Base-by-base conservation (phyloP, 2,888 invertebrate genomes). In the Bombylius major region DNA sequence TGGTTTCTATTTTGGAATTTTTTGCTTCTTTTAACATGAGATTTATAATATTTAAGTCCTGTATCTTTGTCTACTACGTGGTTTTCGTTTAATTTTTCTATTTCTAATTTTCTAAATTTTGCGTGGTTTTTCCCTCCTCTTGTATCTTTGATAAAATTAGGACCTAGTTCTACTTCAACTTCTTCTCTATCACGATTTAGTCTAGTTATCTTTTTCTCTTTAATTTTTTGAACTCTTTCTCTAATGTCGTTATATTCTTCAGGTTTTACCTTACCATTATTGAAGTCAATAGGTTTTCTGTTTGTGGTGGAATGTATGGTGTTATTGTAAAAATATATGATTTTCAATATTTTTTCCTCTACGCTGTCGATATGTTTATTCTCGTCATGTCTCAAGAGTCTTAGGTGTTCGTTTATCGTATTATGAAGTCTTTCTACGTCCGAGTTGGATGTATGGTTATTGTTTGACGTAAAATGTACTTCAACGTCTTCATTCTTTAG, bases 391-490 rank as follows among this genome's bases (percentile, higher is more conserved):
- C 56, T 57, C 39, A 62, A 44, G 8, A 62, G 55, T 39, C 60
- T 39, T 13, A 62, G 46, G 32, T 63, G 61, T 58, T 61, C 62
- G 31, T 62, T 23, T 23, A 23, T 23, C 2, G 23, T 23, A 23
- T 23, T 23, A 23, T 23, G 23, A 3, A 23, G 23, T 23, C 23
- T 23, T 23, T 23, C 23, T 1, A 23, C 3, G 3, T 23, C 23
- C 3, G 23, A 23, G 23, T 63, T 62, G 8, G 60, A 58, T 9
- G 59, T 59, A 34, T 59, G 58, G n/a, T 61, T 61, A 34, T 52
- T 60, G 7, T 55, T 59, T 13, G 60, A 61, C 0, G 61, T 61
- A 45, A 32, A 62, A 36, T 62, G 62, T 31, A 63, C 51, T 42
- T 57, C 36, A 5, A 59, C 56, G 32, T 59, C 58, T 50, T 56